These are phyloP conservation scores for Stylophora pistillata DNA, from an alignment of 64 coral and sea anemone species.

Conservation along the genomic window DNA sequence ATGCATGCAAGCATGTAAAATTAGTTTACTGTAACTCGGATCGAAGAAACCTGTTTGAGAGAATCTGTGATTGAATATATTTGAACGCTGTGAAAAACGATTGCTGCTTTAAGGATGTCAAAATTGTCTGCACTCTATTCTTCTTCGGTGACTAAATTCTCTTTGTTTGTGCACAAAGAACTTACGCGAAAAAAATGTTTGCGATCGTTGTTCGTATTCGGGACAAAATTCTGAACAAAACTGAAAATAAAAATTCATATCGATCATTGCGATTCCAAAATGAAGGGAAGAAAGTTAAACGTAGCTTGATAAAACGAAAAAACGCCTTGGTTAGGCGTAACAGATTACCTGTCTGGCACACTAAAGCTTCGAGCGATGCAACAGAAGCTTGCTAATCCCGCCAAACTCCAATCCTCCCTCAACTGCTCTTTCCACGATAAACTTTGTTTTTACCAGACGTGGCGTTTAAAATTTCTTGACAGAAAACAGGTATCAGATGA, in stretches of 20 bases:
- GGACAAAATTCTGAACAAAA: neutral
- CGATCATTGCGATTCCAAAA: neutral
- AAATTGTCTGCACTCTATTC: too few species aligned
- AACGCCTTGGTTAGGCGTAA: neutral
- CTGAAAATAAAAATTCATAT: neutral
- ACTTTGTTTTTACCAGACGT: neutral
- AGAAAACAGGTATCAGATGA: constrained; percentile 19
- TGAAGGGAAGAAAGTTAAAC: neutral
- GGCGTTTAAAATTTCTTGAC: constrained; percentile 24
- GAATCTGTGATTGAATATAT: too few species aligned
- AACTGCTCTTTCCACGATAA: neutral
- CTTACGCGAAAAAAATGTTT: too few species aligned
- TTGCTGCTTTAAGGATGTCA: too few species aligned
- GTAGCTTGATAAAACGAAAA: neutral
- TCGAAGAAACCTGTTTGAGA: too few species aligned
- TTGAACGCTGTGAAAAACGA: too few species aligned
- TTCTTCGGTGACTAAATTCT: too few species aligned
- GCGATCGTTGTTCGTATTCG: neutral
- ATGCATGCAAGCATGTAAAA: too few species aligned
- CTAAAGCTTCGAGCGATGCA: neutral
- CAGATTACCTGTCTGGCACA: constrained; percentile 19
- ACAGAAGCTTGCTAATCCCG: constrained; percentile 27
- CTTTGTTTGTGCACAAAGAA: too few species aligned
- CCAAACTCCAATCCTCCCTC: neutral
- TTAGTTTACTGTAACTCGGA: too few species aligned